These are phyloP conservation scores for Bostrychus sinensis DNA, from an alignment of 2,113 vertebrate genomes.

Conservation along the genomic window DNA sequence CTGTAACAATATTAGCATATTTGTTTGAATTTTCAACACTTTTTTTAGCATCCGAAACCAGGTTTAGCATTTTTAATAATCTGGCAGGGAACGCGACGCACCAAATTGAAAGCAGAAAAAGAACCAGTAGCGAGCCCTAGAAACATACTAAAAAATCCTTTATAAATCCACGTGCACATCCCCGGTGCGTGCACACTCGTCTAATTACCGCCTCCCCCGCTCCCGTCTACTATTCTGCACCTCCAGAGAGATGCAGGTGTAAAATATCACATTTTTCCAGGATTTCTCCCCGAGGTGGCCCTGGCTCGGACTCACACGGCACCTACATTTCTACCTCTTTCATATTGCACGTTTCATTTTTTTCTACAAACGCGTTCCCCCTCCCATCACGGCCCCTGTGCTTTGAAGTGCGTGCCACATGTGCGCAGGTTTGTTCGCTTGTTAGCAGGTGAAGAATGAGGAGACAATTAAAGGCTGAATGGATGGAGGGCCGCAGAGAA, in stretches of 20 bases:
- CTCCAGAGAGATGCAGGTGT: conserved; percentile 82
- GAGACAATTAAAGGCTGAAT: conserved; percentile 70
- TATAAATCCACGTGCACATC: conserved; percentile 31
- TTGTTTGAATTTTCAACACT: conserved; percentile 69
- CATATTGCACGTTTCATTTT: conserved; percentile 71
- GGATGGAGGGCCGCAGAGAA: conserved; percentile 48
- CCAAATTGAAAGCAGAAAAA: conserved; percentile 68
- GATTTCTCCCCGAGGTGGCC: conserved; percentile 80
- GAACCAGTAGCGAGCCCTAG: conserved; percentile 72
- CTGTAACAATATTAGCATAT: conserved; percentile 71
- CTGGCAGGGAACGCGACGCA: conserved; percentile 56
- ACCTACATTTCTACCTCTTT: conserved; percentile 74
- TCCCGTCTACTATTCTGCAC: conserved; percentile 64
- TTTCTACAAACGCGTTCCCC: conserved; percentile 76
- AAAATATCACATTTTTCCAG: conserved; percentile 85
- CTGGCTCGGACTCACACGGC: conserved; percentile 79
- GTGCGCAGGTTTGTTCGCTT: conserved; percentile 79
- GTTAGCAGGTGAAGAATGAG: conserved; percentile 76
- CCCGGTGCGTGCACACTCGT: conserved; percentile 43
- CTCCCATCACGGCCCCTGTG: conserved; percentile 54
- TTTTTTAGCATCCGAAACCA: conserved; percentile 51
- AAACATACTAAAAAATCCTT: conserved; percentile 68
- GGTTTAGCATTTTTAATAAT: conserved; percentile 74
- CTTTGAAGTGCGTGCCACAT: conserved; percentile 81
- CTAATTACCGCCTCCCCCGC: conserved; percentile 71